Evolutionary conservation across 2,113 vertebrate species (phyloP).

Genomic region (Apteryx owenii): DNA sequence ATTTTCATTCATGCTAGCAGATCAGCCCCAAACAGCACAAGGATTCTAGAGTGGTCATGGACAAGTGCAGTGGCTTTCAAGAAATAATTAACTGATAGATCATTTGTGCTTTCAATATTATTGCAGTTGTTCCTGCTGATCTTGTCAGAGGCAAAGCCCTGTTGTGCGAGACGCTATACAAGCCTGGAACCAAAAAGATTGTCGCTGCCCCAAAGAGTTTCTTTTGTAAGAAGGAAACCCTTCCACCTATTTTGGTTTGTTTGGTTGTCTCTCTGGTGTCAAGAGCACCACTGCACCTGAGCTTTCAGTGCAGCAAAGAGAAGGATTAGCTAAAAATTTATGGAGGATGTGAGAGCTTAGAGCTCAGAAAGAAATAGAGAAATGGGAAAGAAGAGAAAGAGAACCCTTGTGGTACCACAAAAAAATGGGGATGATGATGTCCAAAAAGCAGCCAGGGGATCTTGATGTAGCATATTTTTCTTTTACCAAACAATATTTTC

Average conservation of each 20-base stretch:
- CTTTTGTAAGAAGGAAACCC: background rate
- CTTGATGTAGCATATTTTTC: background rate
- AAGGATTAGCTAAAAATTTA: background rate
- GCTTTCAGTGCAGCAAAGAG: background rate
- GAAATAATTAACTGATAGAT: slow-evolving; percentile 26
- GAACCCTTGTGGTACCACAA: accelerated
- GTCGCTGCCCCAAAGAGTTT: background rate
- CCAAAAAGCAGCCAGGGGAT: background rate
- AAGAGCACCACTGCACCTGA: background rate
- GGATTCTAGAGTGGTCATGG: background rate
- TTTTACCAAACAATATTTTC: background rate
- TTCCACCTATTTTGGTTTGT: background rate
- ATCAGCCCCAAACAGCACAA: background rate
- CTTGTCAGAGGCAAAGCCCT: background rate
- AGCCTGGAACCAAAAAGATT: background rate
- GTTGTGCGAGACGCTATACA: background rate
- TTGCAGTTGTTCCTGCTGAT: slow-evolving; percentile 5
- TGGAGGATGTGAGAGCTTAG: background rate
- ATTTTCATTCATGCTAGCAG: background rate
- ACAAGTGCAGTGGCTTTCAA: slow-evolving; percentile 17
- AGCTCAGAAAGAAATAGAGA: background rate
- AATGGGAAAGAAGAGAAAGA: background rate
- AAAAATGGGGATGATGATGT: background rate
- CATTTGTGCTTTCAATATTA: slow-evolving; percentile 31
- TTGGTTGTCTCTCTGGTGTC: background rate